Percentiles rank a stretch among this genome's conserved stretches.
These are phyloP conservation scores for Leptonema lineaticorne DNA, from an alignment of 1,140 invertebrate genomes.

Conservation along the genomic window DNA sequence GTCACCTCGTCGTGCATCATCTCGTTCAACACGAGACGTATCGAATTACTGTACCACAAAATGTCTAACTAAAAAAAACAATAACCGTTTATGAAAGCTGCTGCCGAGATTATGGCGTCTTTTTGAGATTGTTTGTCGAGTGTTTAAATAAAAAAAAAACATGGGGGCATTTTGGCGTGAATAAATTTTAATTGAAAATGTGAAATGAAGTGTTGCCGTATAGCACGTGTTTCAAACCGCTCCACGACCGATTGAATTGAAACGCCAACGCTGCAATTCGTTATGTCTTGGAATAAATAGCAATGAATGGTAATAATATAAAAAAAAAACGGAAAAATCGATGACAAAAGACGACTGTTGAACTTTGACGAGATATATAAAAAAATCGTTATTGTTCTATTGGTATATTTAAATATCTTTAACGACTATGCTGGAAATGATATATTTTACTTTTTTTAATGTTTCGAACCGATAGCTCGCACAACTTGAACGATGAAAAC, in stretches of 20 bases:
- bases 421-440: neutral
- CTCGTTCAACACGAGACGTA: constrained; percentile 9
- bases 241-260: neutral
- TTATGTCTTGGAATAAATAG: no score
- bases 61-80: neutral
- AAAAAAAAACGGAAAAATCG: neutral
- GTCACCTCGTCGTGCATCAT: neutral
- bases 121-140: neutral
- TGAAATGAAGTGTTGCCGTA: neutral
- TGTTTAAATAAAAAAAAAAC: neutral
- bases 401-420: neutral
- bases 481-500: neutral
- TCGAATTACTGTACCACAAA: constrained; percentile 9
- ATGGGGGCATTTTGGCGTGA: no score
- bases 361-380: neutral
- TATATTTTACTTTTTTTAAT: neutral
- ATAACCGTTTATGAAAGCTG: neutral
- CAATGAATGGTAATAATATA: no score
- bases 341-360: neutral
- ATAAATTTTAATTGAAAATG: neutral
- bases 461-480: neutral
- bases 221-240: neutral
- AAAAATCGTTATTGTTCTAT: neutral
- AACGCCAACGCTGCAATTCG: constrained; percentile 6
- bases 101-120: no score